Evolutionary conservation across 1,140 invertebrate genomes (phyloP).

Genomic region (Polypedilum vanderplanki): DNA sequence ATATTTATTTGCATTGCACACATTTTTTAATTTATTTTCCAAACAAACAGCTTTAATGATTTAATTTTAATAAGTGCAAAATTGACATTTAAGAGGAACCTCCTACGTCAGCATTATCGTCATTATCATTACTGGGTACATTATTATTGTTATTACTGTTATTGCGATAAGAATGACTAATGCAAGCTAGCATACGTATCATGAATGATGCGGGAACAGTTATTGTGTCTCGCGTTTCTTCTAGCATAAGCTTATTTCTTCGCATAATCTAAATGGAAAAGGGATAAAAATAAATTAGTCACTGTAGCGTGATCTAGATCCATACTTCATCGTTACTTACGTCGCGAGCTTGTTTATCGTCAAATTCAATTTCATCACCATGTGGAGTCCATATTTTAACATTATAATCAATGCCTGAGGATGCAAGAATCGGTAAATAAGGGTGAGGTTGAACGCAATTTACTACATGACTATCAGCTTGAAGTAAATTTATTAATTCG

Average conservation of each 20-base stretch:
- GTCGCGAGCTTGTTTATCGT: constrained; percentile 59
- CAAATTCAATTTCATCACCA: constrained; percentile 53
- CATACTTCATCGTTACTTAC: constrained; percentile 46
- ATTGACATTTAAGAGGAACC: constrained; percentile 17
- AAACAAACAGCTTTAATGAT: background rate
- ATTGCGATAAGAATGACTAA: constrained; percentile 48
- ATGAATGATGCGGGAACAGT: constrained; percentile 84
- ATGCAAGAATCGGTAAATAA: constrained; percentile 68
- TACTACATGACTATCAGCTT: constrained; percentile 80
- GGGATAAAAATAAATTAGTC: constrained; percentile 31
- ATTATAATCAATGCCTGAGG: constrained; percentile 86
- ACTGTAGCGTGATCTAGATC: background rate
- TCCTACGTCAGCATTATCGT: constrained; percentile 9
- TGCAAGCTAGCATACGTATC: constrained; percentile 74
- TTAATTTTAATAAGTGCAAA: background rate
- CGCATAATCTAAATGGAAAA: constrained; percentile 60
- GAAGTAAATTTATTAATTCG: constrained; percentile 66
- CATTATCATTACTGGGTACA: background rate
- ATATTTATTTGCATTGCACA: constrained; percentile 13
- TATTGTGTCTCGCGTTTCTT: constrained; percentile 82
- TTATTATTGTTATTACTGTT: constrained; percentile 1
- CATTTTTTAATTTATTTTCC: background rate
- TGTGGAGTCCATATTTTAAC: constrained; percentile 79
- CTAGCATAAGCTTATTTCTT: constrained; percentile 78
- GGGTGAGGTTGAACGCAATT: constrained; percentile 85